phyloP scores from a whole-genome alignment of 2,888 invertebrate species.

The Cataglyphis altisquamis region DNA sequence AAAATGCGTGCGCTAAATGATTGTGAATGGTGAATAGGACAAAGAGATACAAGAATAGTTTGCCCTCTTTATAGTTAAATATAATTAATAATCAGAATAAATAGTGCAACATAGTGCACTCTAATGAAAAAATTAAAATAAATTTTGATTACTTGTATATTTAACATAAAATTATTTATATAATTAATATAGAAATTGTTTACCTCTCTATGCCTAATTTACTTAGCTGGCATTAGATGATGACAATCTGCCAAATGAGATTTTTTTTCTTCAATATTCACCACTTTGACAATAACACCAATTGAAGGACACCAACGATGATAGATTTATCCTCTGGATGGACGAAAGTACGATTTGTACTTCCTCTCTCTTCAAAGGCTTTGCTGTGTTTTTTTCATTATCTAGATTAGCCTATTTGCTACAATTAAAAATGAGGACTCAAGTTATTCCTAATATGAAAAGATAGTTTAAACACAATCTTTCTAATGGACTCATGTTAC shows the following conservation, averaged over 20 bases:
- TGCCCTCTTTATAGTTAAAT: conserved; percentile 48
- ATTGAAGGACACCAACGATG: conserved; percentile 67
- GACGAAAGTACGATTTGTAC: conserved; percentile 65
- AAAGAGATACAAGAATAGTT: conserved; percentile 42
- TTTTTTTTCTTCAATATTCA: conserved; percentile 72
- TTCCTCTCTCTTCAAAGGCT: conserved; percentile 74
- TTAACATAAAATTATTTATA: conserved; percentile 55
- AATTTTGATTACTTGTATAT: conserved; percentile 57
- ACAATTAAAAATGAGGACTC: conserved; percentile 79
- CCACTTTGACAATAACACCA: conserved; percentile 74
- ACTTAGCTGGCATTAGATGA: conserved; percentile 77
- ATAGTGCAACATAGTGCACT: conserved; percentile 64
- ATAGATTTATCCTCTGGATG: conserved; percentile 63
- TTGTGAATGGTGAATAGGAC: conserved; percentile 43
- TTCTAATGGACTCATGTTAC: conserved; percentile 72
- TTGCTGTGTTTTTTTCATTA: conserved; percentile 80
- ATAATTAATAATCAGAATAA: conserved; percentile 56
- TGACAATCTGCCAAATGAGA: conserved; percentile 77
- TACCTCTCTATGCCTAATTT: conserved; percentile 78
- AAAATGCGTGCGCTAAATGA: conserved; percentile 62
- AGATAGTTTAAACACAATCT: conserved; percentile 73
- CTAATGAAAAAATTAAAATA: conserved; percentile 60
- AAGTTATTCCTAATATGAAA: conserved; percentile 78
- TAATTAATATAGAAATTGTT: conserved; percentile 70
- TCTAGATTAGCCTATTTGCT: conserved; percentile 79